Base-by-base conservation (phyloP, 2,797 vertebrate species). In the Pelochelys cantorii region DNA sequence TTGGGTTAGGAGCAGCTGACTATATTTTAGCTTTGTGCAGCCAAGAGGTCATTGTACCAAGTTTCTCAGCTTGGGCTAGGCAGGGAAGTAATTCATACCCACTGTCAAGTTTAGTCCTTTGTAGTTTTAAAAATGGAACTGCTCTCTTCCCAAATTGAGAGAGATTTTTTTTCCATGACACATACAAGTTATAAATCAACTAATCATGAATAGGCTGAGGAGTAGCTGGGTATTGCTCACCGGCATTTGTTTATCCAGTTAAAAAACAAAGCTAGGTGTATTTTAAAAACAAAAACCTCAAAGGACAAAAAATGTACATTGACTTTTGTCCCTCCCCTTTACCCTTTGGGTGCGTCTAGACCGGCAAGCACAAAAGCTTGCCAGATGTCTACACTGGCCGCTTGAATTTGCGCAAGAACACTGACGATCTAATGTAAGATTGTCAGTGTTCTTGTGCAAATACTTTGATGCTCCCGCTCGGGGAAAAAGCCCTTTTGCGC, bases 211-310 rank as follows among this genome's bases (percentile, higher is more conserved):
- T 56, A 25, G 2, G 0, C 0, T 0, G 78, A 62, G 74, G 87
- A 79, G 68, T 96, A 52, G 42, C 37, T 48, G 90, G 94, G 83
- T 91, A 9, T 20, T 85, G 84, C 89, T 90, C 62, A 3, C 5
- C 87, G 4, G 31, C 84, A 96, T 96, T 91, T 94, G 81, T 91
- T 91, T 1, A 59, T 68, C 81, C n/a, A 71, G 68, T 34, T 37
- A 11, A n/a, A 71, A 37, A 71, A 75, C 62, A 59, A 89, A 87
- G 92, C 84, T 5, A 86, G 0, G 0, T 55, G 86, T 15, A 7
- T 68, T 34, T 34, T 85, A 83, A 87, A 37, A 92, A 75, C 84
- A 84, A 60, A 15, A 15, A 83, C 83, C 89, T 42, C 29, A 18
- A 74, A 52, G 82, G 90, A 13, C 6, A n/a, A 68, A 71, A 71